Evolutionary conservation across 2,888 invertebrate genomes (phyloP).

Genomic region (Cylloceria caligata): DNA sequence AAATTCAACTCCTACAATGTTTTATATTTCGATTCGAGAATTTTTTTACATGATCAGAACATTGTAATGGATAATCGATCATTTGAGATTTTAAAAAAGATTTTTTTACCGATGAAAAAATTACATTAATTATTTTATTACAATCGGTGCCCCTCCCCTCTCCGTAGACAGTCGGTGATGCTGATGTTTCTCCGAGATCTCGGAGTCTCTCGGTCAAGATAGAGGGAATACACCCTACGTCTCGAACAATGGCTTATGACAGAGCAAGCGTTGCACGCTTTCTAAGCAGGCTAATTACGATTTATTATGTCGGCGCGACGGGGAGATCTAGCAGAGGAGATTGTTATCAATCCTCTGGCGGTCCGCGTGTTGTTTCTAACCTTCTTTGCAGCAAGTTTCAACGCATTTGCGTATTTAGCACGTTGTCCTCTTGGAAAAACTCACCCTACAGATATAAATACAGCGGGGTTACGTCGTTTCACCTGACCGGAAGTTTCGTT

Average conservation of each 20-base stretch:
- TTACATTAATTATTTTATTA: too few relatives aligned
- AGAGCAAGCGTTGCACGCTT: conserved; percentile 69
- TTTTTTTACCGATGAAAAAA: too few relatives aligned
- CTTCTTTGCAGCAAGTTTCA: conserved; percentile 54
- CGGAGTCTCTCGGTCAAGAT: conserved; percentile 43
- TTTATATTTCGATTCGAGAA: too few relatives aligned
- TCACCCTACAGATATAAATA: neutral
- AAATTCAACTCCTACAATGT: too few relatives aligned
- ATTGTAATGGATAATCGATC: too few relatives aligned
- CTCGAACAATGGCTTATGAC: conserved; percentile 68
- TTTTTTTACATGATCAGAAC: too few relatives aligned
- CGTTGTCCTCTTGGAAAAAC: neutral
- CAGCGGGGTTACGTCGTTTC: conserved; percentile 41
- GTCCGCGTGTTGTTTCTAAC: conserved; percentile 49
- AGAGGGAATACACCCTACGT: conserved; percentile 8
- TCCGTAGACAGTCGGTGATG: conserved; percentile 21
- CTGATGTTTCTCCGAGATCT: neutral
- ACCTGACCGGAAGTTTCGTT: conserved; percentile 41
- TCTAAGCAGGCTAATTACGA: conserved; percentile 72
- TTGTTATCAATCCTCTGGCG: conserved; percentile 59
- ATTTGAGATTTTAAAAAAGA: too few relatives aligned
- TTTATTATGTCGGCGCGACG: conserved; percentile 67
- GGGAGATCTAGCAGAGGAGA: conserved; percentile 58
- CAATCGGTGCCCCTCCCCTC: too few relatives aligned
- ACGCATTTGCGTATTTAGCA: conserved; percentile 22